phyloP scores from a whole-genome alignment of 2,113 vertebrate species.

The Chascanopsetta lugubris region DNA sequence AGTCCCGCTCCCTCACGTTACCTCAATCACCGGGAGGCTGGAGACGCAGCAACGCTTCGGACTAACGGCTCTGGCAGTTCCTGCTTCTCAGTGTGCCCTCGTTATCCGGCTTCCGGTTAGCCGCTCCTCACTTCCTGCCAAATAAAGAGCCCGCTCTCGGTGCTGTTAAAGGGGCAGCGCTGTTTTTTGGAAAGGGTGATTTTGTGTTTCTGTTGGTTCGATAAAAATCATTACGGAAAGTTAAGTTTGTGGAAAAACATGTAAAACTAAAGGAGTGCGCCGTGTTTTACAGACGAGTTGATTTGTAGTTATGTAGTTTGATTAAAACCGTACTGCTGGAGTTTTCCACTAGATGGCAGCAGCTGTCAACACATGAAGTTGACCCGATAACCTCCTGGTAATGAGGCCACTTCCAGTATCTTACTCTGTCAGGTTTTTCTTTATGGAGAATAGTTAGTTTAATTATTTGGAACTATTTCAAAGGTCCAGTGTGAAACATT shows the following conservation, averaged over 20 bases:
- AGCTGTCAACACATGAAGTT: background rate
- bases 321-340: accelerated
- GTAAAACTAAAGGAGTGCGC: no score
- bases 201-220: background rate
- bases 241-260: background rate
- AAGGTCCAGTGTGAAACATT: no score
- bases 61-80: constrained; percentile 45
- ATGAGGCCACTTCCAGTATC: background rate
- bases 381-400: background rate
- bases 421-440: no score
- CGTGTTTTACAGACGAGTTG: background rate
- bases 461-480: no score
- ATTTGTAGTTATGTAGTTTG: background rate
- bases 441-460: no score
- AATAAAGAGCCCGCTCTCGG: constrained; percentile 41
- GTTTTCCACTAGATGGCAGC: constrained; percentile 18
- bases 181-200: accelerated
- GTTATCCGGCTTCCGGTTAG: constrained; percentile 59
- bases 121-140: constrained; percentile 70
- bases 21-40: constrained; percentile 28
- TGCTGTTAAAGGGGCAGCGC: constrained; percentile 58
- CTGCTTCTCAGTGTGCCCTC: constrained; percentile 55
- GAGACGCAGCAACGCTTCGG: background rate
- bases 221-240: accelerated
- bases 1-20: constrained; percentile 1